phyloP scores from a whole-genome alignment of 1,140 invertebrate genomes.

The Alviniconcha marisindica region DNA sequence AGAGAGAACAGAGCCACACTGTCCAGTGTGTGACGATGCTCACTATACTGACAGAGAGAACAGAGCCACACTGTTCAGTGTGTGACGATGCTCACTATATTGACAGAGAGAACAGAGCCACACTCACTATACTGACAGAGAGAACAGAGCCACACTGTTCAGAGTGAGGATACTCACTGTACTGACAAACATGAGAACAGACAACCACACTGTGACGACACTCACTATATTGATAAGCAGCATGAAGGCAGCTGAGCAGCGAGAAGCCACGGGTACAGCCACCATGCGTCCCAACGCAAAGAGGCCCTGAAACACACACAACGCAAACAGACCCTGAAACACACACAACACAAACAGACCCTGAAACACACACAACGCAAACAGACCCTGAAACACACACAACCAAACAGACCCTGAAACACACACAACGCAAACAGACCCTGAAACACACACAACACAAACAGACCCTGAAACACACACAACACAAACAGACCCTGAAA shows the following conservation, averaged over 20 bases:
- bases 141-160: not conserved
- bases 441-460: not conserved
- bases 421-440: slow-evolving; percentile 2
- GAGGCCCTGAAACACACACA: slow-evolving; percentile 68
- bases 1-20: not conserved
- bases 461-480: not conserved
- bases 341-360: not conserved
- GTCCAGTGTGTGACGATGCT: no score
- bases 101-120: not conserved
- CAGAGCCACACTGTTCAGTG: no score
- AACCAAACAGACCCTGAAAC: not conserved
- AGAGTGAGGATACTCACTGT: no score
- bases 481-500: not conserved
- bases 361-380: not conserved
- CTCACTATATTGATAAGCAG: slow-evolving; percentile 77
- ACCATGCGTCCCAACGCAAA: slow-evolving; percentile 77
- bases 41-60: not conserved
- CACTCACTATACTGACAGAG: no score
- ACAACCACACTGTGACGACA: slow-evolving; percentile 48
- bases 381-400: not conserved
- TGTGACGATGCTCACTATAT: not conserved
- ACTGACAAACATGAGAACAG: not conserved
- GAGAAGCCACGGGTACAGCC: slow-evolving; percentile 76
- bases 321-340: not conserved
- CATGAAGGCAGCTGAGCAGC: slow-evolving; percentile 77